A percentile compares a stretch with the other conserved stretches of the same genome.
Conservation (phyloP, 2,113 vertebrate species). For the Polypterus bichir region DNA sequence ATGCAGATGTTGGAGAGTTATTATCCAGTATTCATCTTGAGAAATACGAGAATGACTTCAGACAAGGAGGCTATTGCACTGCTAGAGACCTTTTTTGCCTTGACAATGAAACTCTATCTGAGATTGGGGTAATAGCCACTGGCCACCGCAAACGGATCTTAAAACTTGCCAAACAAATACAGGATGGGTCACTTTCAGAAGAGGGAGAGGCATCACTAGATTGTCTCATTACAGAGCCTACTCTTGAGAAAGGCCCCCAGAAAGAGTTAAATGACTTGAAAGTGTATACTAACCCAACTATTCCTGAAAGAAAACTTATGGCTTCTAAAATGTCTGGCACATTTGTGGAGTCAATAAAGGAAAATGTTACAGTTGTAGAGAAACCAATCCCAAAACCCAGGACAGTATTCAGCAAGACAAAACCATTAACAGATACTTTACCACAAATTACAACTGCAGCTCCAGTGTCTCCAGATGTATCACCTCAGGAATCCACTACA, state of each 20-base stretch:
- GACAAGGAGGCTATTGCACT: constrained; percentile 53
- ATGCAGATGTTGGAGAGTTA: constrained; percentile 64
- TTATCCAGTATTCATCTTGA: constrained; percentile 75
- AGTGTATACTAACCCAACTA: constrained; percentile 11
- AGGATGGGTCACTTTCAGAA: constrained; percentile 18
- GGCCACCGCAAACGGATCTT: constrained; percentile 92
- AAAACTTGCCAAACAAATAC: constrained; percentile 47
- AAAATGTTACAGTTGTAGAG: background rate
- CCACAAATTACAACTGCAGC: constrained; percentile 13
- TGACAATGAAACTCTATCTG: constrained; percentile 56
- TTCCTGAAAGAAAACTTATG: constrained; percentile 29
- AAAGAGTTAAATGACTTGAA: background rate
- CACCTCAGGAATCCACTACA: constrained; percentile 28
- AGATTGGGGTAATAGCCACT: constrained; percentile 73
- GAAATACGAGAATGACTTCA: constrained; percentile 70
- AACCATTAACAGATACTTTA: constrained; percentile 15
- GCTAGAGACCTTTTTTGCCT: constrained; percentile 57
- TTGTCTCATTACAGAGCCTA: constrained; percentile 35
- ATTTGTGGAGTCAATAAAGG: constrained; percentile 19
- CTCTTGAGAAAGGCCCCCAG: constrained; percentile 10
- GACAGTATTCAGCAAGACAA: constrained; percentile 67
- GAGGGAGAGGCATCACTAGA: constrained; percentile 20
- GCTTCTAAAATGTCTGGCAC: constrained; percentile 29
- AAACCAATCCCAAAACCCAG: constrained; percentile 85
- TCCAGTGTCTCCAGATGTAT: constrained; percentile 6